Base-by-base conservation (phyloP, 2,797 vertebrate species). In the Apogon talboti region DNA sequence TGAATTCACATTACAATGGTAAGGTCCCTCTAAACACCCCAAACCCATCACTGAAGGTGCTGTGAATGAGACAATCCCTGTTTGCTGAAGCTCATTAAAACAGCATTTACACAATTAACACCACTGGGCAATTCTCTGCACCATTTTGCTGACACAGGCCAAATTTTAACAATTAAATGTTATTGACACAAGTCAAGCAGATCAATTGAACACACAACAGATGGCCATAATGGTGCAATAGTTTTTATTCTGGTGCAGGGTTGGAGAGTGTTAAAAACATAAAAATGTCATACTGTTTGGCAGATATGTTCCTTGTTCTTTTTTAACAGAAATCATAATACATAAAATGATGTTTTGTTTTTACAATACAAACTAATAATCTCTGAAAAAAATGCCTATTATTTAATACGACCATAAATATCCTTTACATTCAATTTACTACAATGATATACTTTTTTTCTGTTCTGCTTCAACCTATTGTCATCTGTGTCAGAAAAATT, bases 1-100 rank as follows among this genome's bases (percentile, higher is more conserved):
- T 78, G 90, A 93, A 91, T 95, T 95, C 93, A 92, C 94, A 92
- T 82, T 52, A 46, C 37, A 41, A 89, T 80, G 88, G 91, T 85
- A 90, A 93, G 85, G 83, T 79, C 84, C 72, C 48, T 51, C 89
- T 74, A 77, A 90, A 91, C 89, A 77, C 80, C 87, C 78, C 41
- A 24, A 70, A 87, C 87, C 87, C 86, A 83, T 71, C 92, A 88
- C 76, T 66, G 72, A 81, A 94, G 91, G 90, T 89, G 93, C 88
- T 81, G 87, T 33, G 42, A 66, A 56, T 51, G 67, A 71, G 68
- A 41, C 14, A 47, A 47, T 81, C 70, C 21, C 41, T 77, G 88
- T 88, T 89, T 85, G 67, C 74, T 70, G 81, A 75, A 83, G 83
- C 79, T 91, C 90, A 93, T 94, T 94, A 92, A 85, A 87, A 67